Evolutionary conservation across 1,140 invertebrate species (phyloP).

Genomic region (Asobara japonica): DNA sequence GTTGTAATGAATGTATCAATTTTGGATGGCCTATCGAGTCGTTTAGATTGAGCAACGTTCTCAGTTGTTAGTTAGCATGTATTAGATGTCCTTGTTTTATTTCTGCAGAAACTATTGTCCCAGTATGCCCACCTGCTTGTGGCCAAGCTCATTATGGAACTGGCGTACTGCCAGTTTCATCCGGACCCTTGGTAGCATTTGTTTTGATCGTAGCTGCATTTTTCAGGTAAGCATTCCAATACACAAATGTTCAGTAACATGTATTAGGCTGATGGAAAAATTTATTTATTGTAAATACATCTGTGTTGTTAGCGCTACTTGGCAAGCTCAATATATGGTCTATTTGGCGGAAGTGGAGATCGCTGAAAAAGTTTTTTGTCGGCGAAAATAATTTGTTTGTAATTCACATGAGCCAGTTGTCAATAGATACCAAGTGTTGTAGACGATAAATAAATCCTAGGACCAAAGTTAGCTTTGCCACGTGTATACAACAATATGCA

Average conservation of each 20-base stretch:
- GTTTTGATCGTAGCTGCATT: slow-evolving; percentile 58
- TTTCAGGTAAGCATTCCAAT: slow-evolving; percentile 56
- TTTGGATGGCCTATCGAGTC: neutral
- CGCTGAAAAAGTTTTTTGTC: too few relatives aligned
- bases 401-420: too few relatives aligned
- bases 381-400: too few relatives aligned
- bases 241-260: neutral
- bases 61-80: slow-evolving; percentile 53
- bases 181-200: slow-evolving; percentile 58
- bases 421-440: too few relatives aligned
- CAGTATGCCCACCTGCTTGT: slow-evolving; percentile 92
- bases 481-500: too few relatives aligned
- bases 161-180: slow-evolving; percentile 63
- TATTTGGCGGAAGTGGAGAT: too few relatives aligned
- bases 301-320: too few relatives aligned
- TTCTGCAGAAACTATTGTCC: slow-evolving; percentile 85
- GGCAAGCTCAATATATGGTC: too few relatives aligned
- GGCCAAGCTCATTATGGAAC: slow-evolving; percentile 75
- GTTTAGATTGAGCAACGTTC: neutral
- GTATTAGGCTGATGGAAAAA: too few relatives aligned
- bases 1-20: neutral
- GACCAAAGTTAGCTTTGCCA: too few relatives aligned
- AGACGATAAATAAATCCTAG: too few relatives aligned
- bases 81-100: slow-evolving; percentile 57
- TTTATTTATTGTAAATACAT: too few relatives aligned